A percentile compares a stretch with the other conserved stretches of the same genome.
Conservation (phyloP, 2,797 vertebrate species). For the Parauchenoglanis punctatus region DNA sequence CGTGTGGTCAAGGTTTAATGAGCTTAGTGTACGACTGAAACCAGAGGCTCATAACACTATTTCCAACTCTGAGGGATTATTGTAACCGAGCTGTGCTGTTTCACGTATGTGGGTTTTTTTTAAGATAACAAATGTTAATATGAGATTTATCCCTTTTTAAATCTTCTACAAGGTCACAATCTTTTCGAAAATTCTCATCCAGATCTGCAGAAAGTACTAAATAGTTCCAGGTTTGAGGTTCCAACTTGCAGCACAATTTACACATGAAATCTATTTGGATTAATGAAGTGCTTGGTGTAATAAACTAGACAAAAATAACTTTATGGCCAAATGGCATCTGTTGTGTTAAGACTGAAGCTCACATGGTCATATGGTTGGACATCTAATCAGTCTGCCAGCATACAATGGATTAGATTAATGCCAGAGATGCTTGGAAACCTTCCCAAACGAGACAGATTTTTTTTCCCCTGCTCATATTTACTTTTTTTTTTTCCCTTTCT, state of each 20-base stretch:
- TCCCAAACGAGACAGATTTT: constrained; percentile 68
- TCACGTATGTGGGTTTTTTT: background rate
- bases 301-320: constrained; percentile 55
- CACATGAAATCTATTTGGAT: constrained; percentile 32
- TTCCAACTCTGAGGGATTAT: constrained; percentile 40
- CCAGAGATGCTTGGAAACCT: constrained; percentile 77
- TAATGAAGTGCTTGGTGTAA: constrained; percentile 47
- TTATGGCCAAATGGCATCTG: constrained; percentile 57
- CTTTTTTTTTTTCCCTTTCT: background rate
- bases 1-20: constrained; percentile 1
- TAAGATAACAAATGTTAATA: constrained; percentile 46
- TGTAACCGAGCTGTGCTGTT: constrained; percentile 7
- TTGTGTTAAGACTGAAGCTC: constrained; percentile 58
- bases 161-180: constrained; percentile 30
- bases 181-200: background rate
- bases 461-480: constrained; percentile 15
- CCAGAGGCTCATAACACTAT: constrained; percentile 11
- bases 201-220: background rate
- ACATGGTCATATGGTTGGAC: constrained; percentile 54
- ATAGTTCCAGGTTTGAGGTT: constrained; percentile 22
- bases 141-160: constrained; percentile 32
- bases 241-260: constrained; percentile 6
- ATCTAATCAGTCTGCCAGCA: constrained; percentile 53
- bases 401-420: constrained; percentile 65
- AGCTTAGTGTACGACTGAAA: constrained; percentile 2